Base-by-base conservation (phyloP, 2,797 vertebrate species). In the Cyclopterus lumpus region DNA sequence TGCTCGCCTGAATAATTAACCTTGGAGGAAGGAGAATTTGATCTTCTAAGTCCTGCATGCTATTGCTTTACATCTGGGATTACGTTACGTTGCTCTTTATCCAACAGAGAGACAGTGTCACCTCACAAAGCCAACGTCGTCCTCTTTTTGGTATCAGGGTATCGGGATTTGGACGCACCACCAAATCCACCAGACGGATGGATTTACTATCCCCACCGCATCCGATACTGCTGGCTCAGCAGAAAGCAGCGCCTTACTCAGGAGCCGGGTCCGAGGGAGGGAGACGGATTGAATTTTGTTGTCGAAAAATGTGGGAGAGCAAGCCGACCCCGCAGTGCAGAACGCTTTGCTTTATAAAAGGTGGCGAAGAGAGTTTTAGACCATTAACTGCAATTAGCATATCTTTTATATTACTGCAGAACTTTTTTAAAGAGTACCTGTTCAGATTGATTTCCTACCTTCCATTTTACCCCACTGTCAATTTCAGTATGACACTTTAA, bases 121-220 rank as follows among this genome's bases (percentile, higher is more conserved):
- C 28, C 40, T 73, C 63, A 16, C 38, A 75, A 53, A 68, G 58
- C 38, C n/a, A n/a, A 81, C 48, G 49, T 75, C 62, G 58, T 78
- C 26, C 26, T 61, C 18, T 62, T 54, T n/a, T 40, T 53, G 57
- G 8, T 79, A 51, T 40, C 46, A 62, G 9, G 32, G 8, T 36
- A 81, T 75, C 71, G 51, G 79, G 71, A 71, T 87, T 80, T 80
- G 88, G 80, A 86, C 80, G 65, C 67, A 75, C 49, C 34, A 66
- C 58, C 46, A 38, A 42, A 73, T 73, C 49, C 66, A 79, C 63
- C 60, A 49, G 79, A 82, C 81, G 82, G 84, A 91, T 89, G 80
- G 88, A 92, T 92, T 92, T 92, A 90, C 78, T 82, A 88, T 88
- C 83, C 81, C 67, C 58, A 63, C 79, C 36, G 72, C 67, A 40